These are phyloP conservation scores for Eurystomus gularis DNA, from an alignment of 2,113 vertebrate genomes.

Conservation along the genomic window DNA sequence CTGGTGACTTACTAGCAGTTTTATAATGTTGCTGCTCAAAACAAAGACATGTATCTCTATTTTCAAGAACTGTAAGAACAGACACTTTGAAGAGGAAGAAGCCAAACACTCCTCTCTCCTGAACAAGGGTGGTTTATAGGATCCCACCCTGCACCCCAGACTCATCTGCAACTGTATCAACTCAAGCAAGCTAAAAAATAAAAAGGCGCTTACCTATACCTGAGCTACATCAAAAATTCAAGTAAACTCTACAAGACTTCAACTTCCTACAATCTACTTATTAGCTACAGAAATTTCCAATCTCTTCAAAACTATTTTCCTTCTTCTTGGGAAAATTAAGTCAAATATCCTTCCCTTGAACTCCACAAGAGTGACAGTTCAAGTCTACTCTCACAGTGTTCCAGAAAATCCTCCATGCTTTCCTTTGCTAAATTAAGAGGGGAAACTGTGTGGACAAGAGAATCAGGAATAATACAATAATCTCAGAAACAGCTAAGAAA, in stretches of 20 bases:
- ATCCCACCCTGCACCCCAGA: neutral
- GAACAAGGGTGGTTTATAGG: neutral
- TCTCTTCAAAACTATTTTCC: neutral
- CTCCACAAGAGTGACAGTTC: neutral
- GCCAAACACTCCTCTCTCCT: neutral
- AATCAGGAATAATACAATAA: neutral
- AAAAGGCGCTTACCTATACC: neutral
- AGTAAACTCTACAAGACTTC: neutral
- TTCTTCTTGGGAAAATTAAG: neutral
- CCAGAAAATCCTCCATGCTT: neutral
- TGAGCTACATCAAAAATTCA: neutral
- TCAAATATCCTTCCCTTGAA: neutral
- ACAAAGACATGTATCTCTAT: neutral
- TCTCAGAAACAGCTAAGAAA: neutral
- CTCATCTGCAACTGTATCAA: neutral
- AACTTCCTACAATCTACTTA: neutral
- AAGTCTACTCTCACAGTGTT: neutral
- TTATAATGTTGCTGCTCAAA: neutral
- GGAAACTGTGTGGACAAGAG: neutral
- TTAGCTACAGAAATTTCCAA: neutral
- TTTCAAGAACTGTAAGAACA: neutral
- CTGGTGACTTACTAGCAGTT: neutral
- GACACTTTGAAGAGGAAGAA: neutral
- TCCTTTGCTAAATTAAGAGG: neutral
- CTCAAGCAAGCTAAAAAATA: neutral